Evolutionary conservation across 53 echinoderm and acorn worm species (phyloP).

Genomic region (Actinopyga echinites): DNA sequence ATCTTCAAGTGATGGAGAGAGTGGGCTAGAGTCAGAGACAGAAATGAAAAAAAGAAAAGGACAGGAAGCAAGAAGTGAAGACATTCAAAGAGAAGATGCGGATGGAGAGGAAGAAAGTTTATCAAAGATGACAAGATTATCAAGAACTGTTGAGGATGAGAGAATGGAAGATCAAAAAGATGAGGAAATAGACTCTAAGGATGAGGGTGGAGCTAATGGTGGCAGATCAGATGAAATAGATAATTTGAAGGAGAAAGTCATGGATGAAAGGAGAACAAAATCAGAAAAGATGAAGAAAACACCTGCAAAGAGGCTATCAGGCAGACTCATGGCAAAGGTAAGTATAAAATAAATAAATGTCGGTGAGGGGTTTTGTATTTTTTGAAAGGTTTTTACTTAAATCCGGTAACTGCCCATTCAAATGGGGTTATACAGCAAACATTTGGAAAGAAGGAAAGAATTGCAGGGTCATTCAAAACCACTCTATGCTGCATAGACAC

Average conservation of each 20-base stretch:
- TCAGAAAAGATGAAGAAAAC: background rate
- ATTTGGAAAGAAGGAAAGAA: too few relatives aligned
- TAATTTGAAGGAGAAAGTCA: background rate
- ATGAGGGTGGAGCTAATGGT: conserved; percentile 11
- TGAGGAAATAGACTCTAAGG: background rate
- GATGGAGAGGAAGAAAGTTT: conserved; percentile 26
- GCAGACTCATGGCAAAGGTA: background rate
- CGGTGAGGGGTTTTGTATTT: too few relatives aligned
- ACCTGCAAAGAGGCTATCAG: conserved; percentile 30
- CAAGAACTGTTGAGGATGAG: too few relatives aligned
- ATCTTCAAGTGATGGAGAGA: conserved; percentile 22
- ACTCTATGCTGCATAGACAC: too few relatives aligned
- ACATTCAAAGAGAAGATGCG: background rate
- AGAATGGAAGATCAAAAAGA: conserved; percentile 34
- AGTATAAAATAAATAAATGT: too few relatives aligned
- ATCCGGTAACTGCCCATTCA: too few relatives aligned
- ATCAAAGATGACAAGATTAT: background rate
- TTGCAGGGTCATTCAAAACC: too few relatives aligned
- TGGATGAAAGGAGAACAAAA: background rate
- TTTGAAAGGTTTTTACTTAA: too few relatives aligned
- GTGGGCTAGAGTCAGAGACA: conserved; percentile 24
- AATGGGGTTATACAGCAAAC: too few relatives aligned
- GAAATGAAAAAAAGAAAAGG: background rate
- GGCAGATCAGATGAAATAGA: conserved; percentile 9
- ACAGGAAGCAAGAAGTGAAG: conserved; percentile 24